Evolutionary conservation across 1,140 invertebrate genomes (phyloP).

Genomic region (Drosophila arizonae): DNA sequence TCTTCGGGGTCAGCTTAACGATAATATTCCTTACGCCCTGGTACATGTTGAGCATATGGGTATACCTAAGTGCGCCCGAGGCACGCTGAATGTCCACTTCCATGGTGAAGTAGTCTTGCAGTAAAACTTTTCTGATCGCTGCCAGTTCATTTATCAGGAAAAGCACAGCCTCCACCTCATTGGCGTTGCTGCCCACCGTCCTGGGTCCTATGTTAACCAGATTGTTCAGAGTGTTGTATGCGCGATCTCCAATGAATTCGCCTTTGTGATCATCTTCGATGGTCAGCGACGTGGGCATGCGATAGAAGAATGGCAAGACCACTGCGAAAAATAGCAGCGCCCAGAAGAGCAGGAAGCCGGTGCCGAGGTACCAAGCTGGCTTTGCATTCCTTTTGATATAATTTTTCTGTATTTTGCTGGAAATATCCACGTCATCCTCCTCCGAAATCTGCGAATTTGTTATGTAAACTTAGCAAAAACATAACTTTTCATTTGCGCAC

Average conservation of each 20-base stretch:
- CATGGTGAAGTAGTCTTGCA: constrained; percentile 56
- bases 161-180: constrained; percentile 86
- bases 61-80: constrained; percentile 85
- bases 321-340: constrained; percentile 61
- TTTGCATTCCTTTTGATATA: constrained; percentile 8
- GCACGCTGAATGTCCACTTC: constrained; percentile 83
- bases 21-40: constrained; percentile 89
- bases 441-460: constrained; percentile 8
- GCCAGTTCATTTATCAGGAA: constrained; percentile 81
- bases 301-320: constrained; percentile 61
- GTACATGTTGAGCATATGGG: constrained; percentile 89
- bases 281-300: constrained; percentile 58
- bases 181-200: constrained; percentile 86
- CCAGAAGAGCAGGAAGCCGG: constrained; percentile 67
- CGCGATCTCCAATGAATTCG: constrained; percentile 68
- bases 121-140: constrained; percentile 40
- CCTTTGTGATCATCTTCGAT: constrained; percentile 44
- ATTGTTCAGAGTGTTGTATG: constrained; percentile 84
- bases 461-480: background rate
- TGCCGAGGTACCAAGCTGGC: constrained; percentile 63
- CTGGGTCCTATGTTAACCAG: constrained; percentile 88
- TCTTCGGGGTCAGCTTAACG: constrained; percentile 87
- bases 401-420: background rate
- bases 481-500: background rate
- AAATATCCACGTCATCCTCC: background rate